phyloP scores from a whole-genome alignment of 64 coral and sea anemone species.

The Catalaphyllia jardinei region DNA sequence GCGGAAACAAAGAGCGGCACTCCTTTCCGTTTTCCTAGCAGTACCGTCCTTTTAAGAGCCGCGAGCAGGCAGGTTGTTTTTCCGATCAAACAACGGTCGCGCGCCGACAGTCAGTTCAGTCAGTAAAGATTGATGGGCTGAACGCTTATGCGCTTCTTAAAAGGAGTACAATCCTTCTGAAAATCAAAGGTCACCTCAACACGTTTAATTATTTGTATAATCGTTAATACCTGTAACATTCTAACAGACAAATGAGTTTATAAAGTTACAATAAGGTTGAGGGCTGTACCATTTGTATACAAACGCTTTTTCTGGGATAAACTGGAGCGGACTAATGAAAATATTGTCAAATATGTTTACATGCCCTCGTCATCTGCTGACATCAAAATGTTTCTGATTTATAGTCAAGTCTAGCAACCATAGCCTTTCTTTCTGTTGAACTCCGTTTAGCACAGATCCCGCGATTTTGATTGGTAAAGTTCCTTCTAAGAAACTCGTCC shows the following conservation, averaged over 20 bases:
- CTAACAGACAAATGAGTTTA: neutral
- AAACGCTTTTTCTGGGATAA: neutral
- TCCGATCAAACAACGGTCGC: constrained; percentile 7
- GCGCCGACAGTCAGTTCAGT: neutral
- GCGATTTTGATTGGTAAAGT: too few relatives aligned
- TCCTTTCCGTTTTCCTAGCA: neutral
- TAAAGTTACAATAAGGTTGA: neutral
- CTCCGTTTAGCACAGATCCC: too few relatives aligned
- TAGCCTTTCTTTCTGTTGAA: too few relatives aligned
- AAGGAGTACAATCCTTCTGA: neutral
- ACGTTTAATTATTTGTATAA: neutral
- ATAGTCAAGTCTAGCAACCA: too few relatives aligned
- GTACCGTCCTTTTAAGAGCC: constrained; percentile 14
- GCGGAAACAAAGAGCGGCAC: neutral
- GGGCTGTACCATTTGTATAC: neutral
- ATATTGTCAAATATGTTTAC: neutral
- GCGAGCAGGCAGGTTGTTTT: neutral
- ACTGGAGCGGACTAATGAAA: neutral
- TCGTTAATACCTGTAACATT: neutral
- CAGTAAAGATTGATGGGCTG: neutral
- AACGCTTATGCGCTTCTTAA: neutral
- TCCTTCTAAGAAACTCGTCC: too few relatives aligned
- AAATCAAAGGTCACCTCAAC: neutral
- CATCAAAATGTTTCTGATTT: too few relatives aligned
- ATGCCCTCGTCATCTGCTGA: too few relatives aligned